phyloP scores from a whole-genome alignment of 2,888 invertebrate genomes.

The Fragum fragum region DNA sequence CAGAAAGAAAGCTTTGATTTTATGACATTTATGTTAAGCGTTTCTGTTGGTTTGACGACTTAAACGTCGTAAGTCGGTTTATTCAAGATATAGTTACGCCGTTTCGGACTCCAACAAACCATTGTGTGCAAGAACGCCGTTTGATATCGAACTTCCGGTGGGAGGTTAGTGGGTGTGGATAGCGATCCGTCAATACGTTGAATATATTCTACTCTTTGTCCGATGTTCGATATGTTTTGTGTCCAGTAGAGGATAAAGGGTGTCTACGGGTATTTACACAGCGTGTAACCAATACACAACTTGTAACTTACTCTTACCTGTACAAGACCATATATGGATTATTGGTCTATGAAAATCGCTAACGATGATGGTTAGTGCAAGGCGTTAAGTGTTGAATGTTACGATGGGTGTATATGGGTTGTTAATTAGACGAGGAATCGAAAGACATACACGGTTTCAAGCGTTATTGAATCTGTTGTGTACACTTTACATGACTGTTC shows the following conservation, averaged over 20 bases:
- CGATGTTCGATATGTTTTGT: no score
- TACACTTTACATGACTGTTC: slow-evolving; percentile 43
- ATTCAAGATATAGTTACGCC: no score
- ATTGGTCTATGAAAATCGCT: background rate
- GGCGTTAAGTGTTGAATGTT: background rate
- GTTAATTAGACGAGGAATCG: slow-evolving; percentile 39
- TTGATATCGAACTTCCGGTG: no score
- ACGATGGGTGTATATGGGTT: slow-evolving; percentile 45
- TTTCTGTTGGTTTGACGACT: no score
- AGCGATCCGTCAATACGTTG: no score
- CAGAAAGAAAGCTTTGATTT: no score
- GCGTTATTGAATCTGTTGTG: slow-evolving; percentile 49
- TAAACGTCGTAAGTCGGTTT: no score
- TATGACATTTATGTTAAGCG: no score
- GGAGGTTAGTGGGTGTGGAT: no score
- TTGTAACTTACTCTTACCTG: background rate
- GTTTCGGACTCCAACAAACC: no score
- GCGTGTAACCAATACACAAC: background rate
- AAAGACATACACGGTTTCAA: slow-evolving; percentile 30
- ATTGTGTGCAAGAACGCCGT: no score
- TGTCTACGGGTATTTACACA: background rate
- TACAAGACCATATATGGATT: background rate
- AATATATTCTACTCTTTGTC: no score
- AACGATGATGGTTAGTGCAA: background rate
- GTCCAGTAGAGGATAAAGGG: background rate